Percentiles rank a stretch among this genome's conserved stretches.
Conservation (phyloP, 2,113 vertebrate species). For the Tylochromis polylepis region DNA sequence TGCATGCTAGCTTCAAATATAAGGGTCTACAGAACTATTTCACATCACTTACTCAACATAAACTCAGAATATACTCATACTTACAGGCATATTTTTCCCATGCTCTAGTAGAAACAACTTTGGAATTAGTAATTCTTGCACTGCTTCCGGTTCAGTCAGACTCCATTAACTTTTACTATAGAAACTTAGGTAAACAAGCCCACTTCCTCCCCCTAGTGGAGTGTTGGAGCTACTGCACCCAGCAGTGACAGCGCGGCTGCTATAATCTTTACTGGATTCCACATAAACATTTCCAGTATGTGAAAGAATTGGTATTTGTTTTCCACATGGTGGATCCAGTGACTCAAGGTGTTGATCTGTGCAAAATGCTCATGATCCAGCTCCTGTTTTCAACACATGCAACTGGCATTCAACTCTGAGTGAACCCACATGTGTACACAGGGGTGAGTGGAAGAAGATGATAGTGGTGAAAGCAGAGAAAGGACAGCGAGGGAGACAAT, state of each 20-base stretch:
- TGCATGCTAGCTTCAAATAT: background rate
- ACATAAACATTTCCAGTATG: slow-evolving; percentile 45
- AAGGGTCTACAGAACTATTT: background rate
- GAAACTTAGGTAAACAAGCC: background rate
- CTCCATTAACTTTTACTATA: background rate
- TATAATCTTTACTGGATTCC: slow-evolving; percentile 41
- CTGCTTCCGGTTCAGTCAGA: too few relatives aligned
- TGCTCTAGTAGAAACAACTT: background rate
- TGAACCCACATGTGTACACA: background rate
- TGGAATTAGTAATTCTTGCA: background rate
- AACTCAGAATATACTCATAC: background rate
- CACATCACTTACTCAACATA: background rate
- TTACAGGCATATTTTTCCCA: background rate
- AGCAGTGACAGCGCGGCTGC: slow-evolving; percentile 18
- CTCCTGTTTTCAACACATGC: slow-evolving; percentile 40
- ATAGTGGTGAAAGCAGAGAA: background rate
- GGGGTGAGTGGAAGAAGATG: background rate
- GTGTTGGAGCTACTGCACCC: background rate
- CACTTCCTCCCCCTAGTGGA: background rate
- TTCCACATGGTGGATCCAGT: slow-evolving; percentile 23
- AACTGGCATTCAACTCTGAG: slow-evolving; percentile 9
- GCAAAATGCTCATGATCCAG: slow-evolving; percentile 29
- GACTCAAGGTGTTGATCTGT: slow-evolving; percentile 49
- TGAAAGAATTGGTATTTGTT: slow-evolving; percentile 12
- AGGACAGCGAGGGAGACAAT: background rate